Base-by-base conservation (phyloP, 2,113 vertebrate genomes). In the Nothobranchius kuhntae region DNA sequence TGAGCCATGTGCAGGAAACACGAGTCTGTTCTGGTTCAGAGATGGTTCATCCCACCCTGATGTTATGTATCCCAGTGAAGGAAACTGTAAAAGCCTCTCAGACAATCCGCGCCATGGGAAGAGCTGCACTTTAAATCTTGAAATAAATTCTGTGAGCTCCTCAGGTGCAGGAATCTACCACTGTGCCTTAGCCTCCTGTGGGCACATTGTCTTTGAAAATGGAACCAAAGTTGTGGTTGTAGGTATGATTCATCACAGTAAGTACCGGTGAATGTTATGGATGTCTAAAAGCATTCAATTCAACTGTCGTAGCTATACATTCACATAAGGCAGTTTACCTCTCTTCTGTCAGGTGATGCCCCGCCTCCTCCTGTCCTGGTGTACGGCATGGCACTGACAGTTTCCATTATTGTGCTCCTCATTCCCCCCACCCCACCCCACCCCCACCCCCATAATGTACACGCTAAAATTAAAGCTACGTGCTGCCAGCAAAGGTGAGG, bases 21-120 rank as follows among this genome's bases (percentile, higher is more conserved):
- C 65, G 69, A 86, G 53, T 14, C n/a, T 90, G 14, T 91, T 84
- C 80, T 92, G 90, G 91, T 75, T 89, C 60, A 89, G 63, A 74
- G 62, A 70, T 2, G 48, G 56, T 17, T 71, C 53, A 0, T 75
- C 77, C 64, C 52, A 68, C 38, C 65, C 80, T 26, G 0, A 42
- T 30, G 6, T 86, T 30, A 61, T 89, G 53, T 61, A 81, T 58
- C 53, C 40, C 44, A 54, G 68, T 6, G n/a, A 6, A 6, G 65
- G 10, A 40, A 13, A 51, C 9, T 89, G 87, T 56, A 21, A 64
- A 57, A 57, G 42, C 1, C 13, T 53, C 17, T 15, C 61, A 35
- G 14, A 12, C 46, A 62, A 30, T 48, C 63, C 57, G 14, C 11
- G 26, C 38, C 21, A 7, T 1, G 0, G 1, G 0, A 0, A 0